These are phyloP conservation scores for Physeter macrocephalus DNA, from an alignment of 2,113 vertebrate genomes.

Conservation along the genomic window DNA sequence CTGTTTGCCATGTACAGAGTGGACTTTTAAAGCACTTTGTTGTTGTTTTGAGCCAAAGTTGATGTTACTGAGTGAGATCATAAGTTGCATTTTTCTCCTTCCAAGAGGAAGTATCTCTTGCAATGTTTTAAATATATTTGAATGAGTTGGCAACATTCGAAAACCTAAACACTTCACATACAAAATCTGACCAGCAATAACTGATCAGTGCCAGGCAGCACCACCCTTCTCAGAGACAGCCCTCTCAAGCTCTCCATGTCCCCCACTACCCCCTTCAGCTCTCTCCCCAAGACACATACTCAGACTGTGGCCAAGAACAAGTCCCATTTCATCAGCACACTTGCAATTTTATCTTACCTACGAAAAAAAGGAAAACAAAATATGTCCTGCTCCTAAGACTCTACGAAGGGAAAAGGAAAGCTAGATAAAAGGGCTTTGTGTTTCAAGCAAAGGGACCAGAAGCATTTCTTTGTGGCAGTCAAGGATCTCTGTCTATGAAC, in stretches of 20 bases:
- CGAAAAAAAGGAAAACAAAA: background rate
- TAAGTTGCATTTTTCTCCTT: background rate
- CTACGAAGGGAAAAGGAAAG: background rate
- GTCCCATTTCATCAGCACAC: background rate
- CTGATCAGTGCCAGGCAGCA: background rate
- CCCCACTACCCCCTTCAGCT: background rate
- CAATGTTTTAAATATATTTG: background rate
- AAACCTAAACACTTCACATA: background rate
- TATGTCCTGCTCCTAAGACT: background rate
- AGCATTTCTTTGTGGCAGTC: background rate
- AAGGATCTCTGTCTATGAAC: background rate
- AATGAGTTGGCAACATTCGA: background rate
- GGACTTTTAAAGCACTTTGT: background rate
- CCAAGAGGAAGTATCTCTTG: background rate
- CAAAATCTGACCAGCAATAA: background rate
- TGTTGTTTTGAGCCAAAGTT: background rate
- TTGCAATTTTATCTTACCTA: background rate
- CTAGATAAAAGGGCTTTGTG: background rate
- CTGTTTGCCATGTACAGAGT: background rate
- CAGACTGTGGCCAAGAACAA: background rate
- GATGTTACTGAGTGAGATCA: background rate
- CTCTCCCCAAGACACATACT: background rate
- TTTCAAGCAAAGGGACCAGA: background rate
- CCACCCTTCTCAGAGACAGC: background rate
- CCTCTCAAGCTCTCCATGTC: background rate